Evolutionary conservation across 2,888 invertebrate genomes (phyloP).

Genomic region (Augiades crinisus): DNA sequence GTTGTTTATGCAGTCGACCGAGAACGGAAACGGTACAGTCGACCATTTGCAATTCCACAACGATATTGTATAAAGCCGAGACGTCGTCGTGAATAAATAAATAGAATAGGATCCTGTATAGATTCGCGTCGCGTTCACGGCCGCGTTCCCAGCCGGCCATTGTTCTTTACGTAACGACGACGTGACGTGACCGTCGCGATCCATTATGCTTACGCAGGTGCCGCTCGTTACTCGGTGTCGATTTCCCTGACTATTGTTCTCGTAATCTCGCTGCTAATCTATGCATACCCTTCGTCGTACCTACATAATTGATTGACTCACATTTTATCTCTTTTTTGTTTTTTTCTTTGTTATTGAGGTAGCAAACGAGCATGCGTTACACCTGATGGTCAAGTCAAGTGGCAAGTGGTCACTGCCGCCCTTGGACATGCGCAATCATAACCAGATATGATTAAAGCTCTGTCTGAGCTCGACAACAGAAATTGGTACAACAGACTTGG

Average conservation of each 20-base stretch:
- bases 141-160: constrained; percentile 71
- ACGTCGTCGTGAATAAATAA: constrained; percentile 64
- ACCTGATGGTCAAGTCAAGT: too few species aligned
- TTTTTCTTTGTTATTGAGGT: too few species aligned
- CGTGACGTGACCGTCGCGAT: constrained; percentile 47
- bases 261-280: constrained; percentile 47
- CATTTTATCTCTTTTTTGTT: too few species aligned
- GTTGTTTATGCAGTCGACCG: constrained; percentile 52
- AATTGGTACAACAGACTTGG: too few species aligned
- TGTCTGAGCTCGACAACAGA: too few species aligned
- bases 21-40: constrained; percentile 66
- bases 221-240: constrained; percentile 55
- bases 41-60: constrained; percentile 62
- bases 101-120: constrained; percentile 39
- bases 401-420: too few species aligned
- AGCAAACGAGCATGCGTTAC: too few species aligned
- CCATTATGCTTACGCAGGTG: constrained; percentile 61
- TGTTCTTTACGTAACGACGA: constrained; percentile 72
- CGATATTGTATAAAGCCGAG: constrained; percentile 62
- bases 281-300: constrained; percentile 31
- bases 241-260: constrained; percentile 65
- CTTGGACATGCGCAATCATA: too few species aligned
- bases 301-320: constrained; percentile 1
- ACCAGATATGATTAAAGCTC: too few species aligned
- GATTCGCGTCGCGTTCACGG: constrained; percentile 66